Percentiles rank a stretch among this genome's conserved stretches.
Evolutionary conservation across 2,113 vertebrate genomes (phyloP).

Genomic region (Oplegnathus fasciatus): DNA sequence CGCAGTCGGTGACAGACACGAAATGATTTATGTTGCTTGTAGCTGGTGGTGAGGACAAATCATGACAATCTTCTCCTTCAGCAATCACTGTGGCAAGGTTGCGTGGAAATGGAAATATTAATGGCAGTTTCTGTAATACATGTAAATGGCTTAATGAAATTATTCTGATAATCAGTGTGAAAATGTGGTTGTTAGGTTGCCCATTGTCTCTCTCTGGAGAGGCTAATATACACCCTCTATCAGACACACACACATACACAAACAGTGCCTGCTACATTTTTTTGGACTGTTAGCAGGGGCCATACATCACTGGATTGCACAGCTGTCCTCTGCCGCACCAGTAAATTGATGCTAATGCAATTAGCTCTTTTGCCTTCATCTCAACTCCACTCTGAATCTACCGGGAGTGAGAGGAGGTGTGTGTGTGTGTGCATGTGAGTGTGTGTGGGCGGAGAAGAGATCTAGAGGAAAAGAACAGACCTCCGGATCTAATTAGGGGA

Average conservation of each 20-base stretch:
- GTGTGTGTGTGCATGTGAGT: conserved; percentile 12
- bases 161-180: conserved; percentile 50
- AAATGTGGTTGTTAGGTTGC: conserved; percentile 17
- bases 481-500: conserved; percentile 78
- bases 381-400: conserved; percentile 60
- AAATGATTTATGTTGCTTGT: conserved; percentile 57
- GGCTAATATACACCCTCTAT: conserved; percentile 37
- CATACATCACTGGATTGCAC: conserved; percentile 64
- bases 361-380: conserved; percentile 80
- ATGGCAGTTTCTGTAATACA: conserved; percentile 16
- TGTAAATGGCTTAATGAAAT: conserved; percentile 61
- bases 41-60: conserved; percentile 24
- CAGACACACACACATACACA: conserved; percentile 25
- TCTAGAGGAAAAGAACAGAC: conserved; percentile 53
- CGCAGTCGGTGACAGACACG: conserved; percentile 21
- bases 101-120: conserved; percentile 39
- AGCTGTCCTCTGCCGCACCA: conserved; percentile 76
- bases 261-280: conserved; percentile 11
- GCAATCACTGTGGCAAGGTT: conserved; percentile 10
- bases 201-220: conserved; percentile 43
- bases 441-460: conserved; percentile 33
- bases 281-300: conserved; percentile 36
- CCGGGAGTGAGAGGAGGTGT: conserved; percentile 23
- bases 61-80: conserved; percentile 35
- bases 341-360: conserved; percentile 84